Base-by-base conservation (phyloP, 2,113 vertebrate species). In the Pipra filicauda region DNA sequence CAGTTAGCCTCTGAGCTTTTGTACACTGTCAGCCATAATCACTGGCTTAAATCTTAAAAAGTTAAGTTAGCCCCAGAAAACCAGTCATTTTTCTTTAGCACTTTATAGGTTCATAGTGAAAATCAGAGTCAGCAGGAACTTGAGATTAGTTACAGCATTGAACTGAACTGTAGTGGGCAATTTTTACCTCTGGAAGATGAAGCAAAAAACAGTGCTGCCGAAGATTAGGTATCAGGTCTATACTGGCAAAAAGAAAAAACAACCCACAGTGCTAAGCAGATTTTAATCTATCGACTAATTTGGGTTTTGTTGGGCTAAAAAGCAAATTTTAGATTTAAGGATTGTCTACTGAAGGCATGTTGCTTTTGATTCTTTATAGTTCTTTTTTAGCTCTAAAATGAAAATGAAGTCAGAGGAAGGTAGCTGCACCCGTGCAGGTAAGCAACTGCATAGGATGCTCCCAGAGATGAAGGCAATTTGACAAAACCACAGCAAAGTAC, bases 141-240 rank as follows among this genome's bases (percentile, higher is more conserved):
- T 0, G 1, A 66, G 31, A 24, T 74, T 26, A 44, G 33, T 48
- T 62, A 12, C 24, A 81, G 15, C 33, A 8, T 9, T 49, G 46
- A 85, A 85, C 48, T 15, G 71, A 67, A 19, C 13, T 58, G 20
- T 22, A 43, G 23, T 43, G 31, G n/a, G 35, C 43, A 59, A 2
- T 13, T 85, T 74, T 54, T 41, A 44, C 5, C 52, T 82, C n/a
- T 67, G 71, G 27, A 88, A 78, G n/a, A 24, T 41, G n/a, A 70
- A 81, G 37, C 46, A 41, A 26, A 77, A 87, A 41, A 1, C 4
- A 41, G 0, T 46, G n/a, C 35, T 91, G 27, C 24, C 44, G 71
- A 1, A 41, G 12, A 5, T n/a, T 28, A 46, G 16, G 4, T 67
- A 11, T 39, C 8, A 3, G 28, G 20, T 64, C 18, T 70, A 0